Evolutionary conservation across 2,797 vertebrate species (phyloP).

Genomic region (Macrochelys suwanniensis): DNA sequence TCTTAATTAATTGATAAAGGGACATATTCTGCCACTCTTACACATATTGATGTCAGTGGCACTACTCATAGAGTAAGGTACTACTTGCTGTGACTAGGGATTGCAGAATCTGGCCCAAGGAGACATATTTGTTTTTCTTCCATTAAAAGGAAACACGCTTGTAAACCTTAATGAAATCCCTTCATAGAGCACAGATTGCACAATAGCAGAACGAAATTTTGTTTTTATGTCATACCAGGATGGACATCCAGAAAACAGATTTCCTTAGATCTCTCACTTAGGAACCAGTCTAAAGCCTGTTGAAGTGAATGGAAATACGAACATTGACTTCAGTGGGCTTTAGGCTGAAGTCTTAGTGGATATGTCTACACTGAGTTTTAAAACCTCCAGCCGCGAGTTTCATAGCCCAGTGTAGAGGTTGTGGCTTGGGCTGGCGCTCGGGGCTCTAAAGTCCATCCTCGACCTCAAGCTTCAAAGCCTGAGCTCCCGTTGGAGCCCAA

Average conservation of each 20-base stretch:
- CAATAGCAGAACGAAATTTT: slow-evolving; percentile 14
- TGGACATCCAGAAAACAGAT: slow-evolving; percentile 26
- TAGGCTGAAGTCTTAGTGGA: not conserved
- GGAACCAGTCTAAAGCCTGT: slow-evolving; percentile 33
- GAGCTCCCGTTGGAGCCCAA: not conserved
- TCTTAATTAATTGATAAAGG: not conserved
- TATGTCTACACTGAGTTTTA: no score
- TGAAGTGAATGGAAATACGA: slow-evolving; percentile 32
- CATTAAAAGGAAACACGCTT: not conserved
- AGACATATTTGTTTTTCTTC: not conserved
- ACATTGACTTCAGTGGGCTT: slow-evolving; percentile 31
- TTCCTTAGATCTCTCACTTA: not conserved
- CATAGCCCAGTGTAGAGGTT: no score
- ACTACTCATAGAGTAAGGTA: not conserved
- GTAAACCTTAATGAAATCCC: not conserved
- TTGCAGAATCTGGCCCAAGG: not conserved
- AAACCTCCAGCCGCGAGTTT: no score
- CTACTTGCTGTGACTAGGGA: not conserved
- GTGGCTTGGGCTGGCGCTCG: no score
- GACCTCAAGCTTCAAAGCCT: not conserved
- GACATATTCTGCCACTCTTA: not conserved
- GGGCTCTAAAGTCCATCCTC: not conserved
- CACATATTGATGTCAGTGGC: not conserved
- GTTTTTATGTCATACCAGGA: not conserved
- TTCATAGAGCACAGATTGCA: not conserved